Evolutionary conservation across 1,140 invertebrate genomes (phyloP), one percentile per base, ranked within the genome.

Genomic region (Habropoda laboriosa): DNA sequence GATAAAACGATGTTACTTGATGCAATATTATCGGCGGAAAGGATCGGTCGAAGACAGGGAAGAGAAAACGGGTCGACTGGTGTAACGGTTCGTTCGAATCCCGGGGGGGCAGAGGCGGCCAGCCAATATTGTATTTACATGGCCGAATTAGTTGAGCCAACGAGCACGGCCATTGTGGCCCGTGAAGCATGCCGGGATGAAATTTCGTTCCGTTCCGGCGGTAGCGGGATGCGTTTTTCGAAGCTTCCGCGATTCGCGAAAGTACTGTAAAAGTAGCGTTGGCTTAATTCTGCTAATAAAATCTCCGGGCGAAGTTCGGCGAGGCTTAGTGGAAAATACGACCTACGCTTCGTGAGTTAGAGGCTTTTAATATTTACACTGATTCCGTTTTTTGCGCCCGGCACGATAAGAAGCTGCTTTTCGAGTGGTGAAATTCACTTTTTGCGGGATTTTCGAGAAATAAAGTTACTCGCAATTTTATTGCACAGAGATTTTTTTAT

Each of bases 121-220:
- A 60, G 55, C 42, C 75, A 77, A 77, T 77, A 77, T 70, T 60
- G 51, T 77, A 77, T 70, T 77, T 77, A 77, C 75, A 71, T 70
- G 75, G 40, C 53, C 40, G 55, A 71, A 77, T 77, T 77, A 77
- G 55, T 71, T 71, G 55, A 57, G 18, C 42, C 32, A 67, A 67
- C 61, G 61, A 47, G 27, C 27, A 21, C 13, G 10, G 53, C 12
- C 1, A 8, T 60, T 35, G 47, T 38, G 32, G 47, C 21, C 13
- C 24, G 3, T 45, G 32, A 2, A 38, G 5, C 6, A 51, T 16
- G 30, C 16, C 24, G 32, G 10, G 18, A 30, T 40, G 24, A 57
- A 71, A 57, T 71, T 40, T 55, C 16, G 51, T 40, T 71, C 10
- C 27, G 6, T 35, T 30, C n/a, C n/a, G n/a, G n/a, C n/a, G n/a